Percentiles rank a stretch among this genome's conserved stretches.
These are phyloP conservation scores for Cyaniris semiargus DNA, from an alignment of 2,888 invertebrate genomes.

Conservation along the genomic window DNA sequence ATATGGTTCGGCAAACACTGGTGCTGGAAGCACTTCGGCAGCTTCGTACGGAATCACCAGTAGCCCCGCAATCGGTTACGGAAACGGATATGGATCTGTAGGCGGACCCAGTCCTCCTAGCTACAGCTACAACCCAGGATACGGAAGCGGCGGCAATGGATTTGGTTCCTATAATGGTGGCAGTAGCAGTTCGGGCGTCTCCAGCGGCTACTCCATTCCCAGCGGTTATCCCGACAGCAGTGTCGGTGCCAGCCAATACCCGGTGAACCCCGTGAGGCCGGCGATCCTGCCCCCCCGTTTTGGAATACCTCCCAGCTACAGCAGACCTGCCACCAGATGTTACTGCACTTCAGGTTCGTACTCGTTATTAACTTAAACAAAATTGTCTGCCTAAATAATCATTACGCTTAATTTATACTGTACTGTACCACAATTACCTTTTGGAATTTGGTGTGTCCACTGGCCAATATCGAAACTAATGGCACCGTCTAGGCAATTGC, in stretches of 20 bases:
- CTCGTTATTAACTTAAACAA: not conserved
- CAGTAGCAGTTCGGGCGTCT: not conserved
- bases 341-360: slow-evolving; percentile 7
- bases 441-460: too few relatives aligned
- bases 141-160: not conserved
- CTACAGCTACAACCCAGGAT: not conserved
- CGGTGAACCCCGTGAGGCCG: not conserved
- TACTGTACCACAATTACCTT: too few relatives aligned
- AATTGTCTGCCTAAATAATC: not conserved
- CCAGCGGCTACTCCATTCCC: not conserved
- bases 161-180: not conserved
- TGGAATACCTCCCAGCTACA: not conserved
- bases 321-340: not conserved
- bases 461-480: too few relatives aligned
- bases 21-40: not conserved
- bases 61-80: not conserved
- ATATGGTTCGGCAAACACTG: not conserved
- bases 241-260: not conserved
- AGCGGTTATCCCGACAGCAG: not conserved
- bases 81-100: not conserved
- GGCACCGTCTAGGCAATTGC: not conserved
- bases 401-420: too few relatives aligned
- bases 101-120: not conserved
- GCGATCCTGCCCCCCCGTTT: not conserved
- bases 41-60: not conserved